Evolutionary conservation across 2,113 vertebrate genomes (phyloP), one percentile per base, ranked within the genome.

Genomic region (Archocentrus centrarchus): DNA sequence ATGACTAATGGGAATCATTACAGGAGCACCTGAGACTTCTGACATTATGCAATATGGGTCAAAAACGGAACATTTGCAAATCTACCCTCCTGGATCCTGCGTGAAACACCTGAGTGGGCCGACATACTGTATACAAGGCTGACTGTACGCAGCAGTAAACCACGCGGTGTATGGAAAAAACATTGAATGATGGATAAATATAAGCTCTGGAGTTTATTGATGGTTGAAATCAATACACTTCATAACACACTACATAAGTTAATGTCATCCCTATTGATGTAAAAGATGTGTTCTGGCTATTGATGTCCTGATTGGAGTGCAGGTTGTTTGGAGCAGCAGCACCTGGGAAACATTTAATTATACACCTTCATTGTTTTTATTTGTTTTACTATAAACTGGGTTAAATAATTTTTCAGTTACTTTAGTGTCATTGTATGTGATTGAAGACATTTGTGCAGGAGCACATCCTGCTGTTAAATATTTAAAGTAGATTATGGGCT

Each of bases 1-100:
- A 9, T 87, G 86, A 87, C 84, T 83, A 91, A 93, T 85, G 57
- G 77, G 63, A 83, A 41, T 75, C 3, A 63, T 88, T 79, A 77
- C 24, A 84, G 39, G 11, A 80, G 50, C 70, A 86, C 85, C 53
- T 87, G 41, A 90, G 87, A 15, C 86, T 85, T 73, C 47, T 57
- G 47, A 24, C 53, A 58, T 14, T 77, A 32, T 35, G 62, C 50
- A 53, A 61, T 22, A 50, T 30, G 27, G 39, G 37, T 64, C 66
- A 14, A 32, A 82, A 84, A 75, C 37, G 55, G 18, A 86, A 60
- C 58, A 62, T 75, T 4, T 13, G 20, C 44, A 73, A 73, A 73
- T 32, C 5, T 15, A 47, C 63, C 55, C 1, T 2, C 8, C 55
- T 9, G 44, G 9, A 24, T 44, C 32, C 5, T 11, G 10, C 37